These are phyloP conservation scores for Anolis sagrei DNA, from an alignment of 2,113 vertebrate species.

Conservation along the genomic window DNA sequence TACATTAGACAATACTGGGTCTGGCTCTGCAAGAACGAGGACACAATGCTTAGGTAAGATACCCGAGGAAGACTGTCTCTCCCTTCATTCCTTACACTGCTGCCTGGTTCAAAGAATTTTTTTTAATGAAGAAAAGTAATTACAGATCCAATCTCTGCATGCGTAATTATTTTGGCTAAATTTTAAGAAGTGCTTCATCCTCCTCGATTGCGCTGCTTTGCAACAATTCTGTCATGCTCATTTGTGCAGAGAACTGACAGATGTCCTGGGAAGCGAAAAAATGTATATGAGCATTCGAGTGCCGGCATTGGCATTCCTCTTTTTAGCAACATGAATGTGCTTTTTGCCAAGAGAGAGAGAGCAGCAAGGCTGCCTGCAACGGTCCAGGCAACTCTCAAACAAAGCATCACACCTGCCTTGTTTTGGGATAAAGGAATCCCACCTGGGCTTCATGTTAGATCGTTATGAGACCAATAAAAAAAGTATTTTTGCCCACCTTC, in stretches of 20 bases:
- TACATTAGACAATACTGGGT: not conserved
- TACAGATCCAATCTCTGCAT: not conserved
- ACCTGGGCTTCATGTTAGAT: not conserved
- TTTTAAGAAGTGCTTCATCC: not conserved
- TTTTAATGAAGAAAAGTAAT: not conserved
- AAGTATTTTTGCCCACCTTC: not conserved
- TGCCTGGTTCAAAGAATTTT: not conserved
- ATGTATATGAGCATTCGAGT: not conserved
- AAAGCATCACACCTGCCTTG: not conserved
- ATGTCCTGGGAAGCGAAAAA: not conserved
- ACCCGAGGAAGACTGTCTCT: not conserved
- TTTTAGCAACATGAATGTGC: not conserved
- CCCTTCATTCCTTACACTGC: not conserved
- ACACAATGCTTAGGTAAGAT: too few relatives aligned
- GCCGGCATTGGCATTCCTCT: not conserved
- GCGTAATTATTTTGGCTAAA: conserved; percentile 1
- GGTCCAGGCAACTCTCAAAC: not conserved
- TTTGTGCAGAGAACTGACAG: conserved; percentile 2
- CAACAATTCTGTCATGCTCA: not conserved
- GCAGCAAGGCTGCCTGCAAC: not conserved
- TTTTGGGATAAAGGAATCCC: not conserved
- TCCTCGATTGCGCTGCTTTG: not conserved
- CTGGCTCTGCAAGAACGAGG: not conserved
- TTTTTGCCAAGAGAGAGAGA: not conserved
- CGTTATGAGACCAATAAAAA: not conserved